These are phyloP conservation scores for Sebastes variabilis DNA, from an alignment of 2,797 vertebrate species.

Conservation along the genomic window DNA sequence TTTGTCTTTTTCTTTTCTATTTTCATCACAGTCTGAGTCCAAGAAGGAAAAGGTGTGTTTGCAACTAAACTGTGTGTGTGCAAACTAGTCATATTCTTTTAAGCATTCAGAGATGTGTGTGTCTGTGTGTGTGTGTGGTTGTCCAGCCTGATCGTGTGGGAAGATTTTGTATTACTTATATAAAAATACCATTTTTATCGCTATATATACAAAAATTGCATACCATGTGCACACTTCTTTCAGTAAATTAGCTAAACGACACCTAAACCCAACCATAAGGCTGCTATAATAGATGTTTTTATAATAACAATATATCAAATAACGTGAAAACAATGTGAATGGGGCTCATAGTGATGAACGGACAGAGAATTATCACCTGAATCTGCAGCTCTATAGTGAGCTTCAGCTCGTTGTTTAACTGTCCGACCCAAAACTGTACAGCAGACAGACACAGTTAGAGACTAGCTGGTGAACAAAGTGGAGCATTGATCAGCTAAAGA, in stretches of 20 bases:
- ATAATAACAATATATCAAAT: background rate
- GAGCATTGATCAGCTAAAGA: background rate
- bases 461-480: background rate
- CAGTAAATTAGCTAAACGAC: background rate
- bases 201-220: background rate
- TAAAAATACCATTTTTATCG: background rate
- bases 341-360: background rate
- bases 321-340: background rate
- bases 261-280: background rate
- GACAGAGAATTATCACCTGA: background rate
- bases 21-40: slow-evolving; percentile 33
- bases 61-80: background rate
- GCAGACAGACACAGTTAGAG: background rate
- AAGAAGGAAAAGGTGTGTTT: slow-evolving; percentile 76
- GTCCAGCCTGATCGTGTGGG: background rate
- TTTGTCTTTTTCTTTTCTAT: background rate
- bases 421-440: background rate
- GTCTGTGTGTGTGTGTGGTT: background rate
- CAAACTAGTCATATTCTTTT: background rate
- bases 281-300: background rate
- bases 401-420: background rate
- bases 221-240: background rate
- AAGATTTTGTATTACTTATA: background rate
- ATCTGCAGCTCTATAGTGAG: background rate
- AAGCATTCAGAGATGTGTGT: background rate